Evolutionary conservation across 2,113 vertebrate species (phyloP).

Genomic region (Oryzias celebensis): DNA sequence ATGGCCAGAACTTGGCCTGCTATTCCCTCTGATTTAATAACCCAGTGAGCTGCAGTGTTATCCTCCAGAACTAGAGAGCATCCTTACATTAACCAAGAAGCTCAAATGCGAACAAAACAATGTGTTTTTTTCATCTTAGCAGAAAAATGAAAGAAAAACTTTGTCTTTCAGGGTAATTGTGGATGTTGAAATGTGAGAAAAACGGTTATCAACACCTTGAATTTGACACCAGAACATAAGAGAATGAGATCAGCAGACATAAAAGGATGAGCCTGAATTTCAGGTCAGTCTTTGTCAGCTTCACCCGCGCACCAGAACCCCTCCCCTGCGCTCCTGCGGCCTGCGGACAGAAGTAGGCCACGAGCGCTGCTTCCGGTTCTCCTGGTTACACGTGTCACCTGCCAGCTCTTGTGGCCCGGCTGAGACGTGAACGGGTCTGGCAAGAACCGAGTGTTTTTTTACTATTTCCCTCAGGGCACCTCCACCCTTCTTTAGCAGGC

Average conservation of each 20-base stretch:
- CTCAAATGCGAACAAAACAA: too few relatives aligned
- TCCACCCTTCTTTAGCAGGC: conserved; percentile 64
- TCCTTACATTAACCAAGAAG: conserved; percentile 14
- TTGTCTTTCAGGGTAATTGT: conserved; percentile 85
- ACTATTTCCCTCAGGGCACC: conserved; percentile 70
- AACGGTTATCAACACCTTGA: conserved; percentile 80
- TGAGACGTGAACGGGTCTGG: conserved; percentile 74
- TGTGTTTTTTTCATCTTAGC: too few relatives aligned
- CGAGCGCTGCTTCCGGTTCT: conserved; percentile 57
- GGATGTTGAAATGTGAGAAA: conserved; percentile 94
- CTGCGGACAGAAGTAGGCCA: conserved; percentile 73
- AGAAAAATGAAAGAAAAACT: conserved; percentile 1
- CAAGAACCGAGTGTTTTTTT: conserved; percentile 67
- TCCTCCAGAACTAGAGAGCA: conserved; percentile 45
- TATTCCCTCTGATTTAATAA: conserved; percentile 79
- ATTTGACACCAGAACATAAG: background rate
- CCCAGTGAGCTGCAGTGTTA: conserved; percentile 66
- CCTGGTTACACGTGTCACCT: conserved; percentile 71
- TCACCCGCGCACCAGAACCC: conserved; percentile 43
- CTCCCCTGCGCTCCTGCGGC: conserved; percentile 64
- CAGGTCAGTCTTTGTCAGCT: conserved; percentile 64
- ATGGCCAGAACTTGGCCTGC: conserved; percentile 77
- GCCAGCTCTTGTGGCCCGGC: conserved; percentile 70
- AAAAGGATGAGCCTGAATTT: conserved; percentile 33
- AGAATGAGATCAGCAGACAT: conserved; percentile 13